These are phyloP conservation scores for Cyclopterus lumpus DNA, from an alignment of 2,797 vertebrate genomes.

Conservation along the genomic window DNA sequence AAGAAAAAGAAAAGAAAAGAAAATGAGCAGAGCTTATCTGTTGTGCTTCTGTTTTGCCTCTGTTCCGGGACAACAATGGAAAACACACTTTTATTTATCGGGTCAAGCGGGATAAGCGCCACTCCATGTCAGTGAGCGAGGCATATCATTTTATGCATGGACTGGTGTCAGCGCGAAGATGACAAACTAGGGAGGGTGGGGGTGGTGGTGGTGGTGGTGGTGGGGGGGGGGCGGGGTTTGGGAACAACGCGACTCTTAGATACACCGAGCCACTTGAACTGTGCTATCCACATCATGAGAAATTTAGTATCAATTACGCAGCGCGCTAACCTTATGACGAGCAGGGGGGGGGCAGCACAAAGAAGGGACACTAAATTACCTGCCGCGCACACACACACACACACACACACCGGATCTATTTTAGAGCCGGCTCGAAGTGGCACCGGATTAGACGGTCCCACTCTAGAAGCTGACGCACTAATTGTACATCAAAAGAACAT, in stretches of 20 bases:
- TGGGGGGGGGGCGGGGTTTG: too few relatives aligned
- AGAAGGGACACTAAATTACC: slow-evolving; percentile 77
- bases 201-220: too few relatives aligned
- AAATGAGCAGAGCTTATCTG: slow-evolving; percentile 70
- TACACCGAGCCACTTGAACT: slow-evolving; percentile 75
- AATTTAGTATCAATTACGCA: slow-evolving; percentile 83
- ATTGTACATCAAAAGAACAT: slow-evolving; percentile 72
- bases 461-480: slow-evolving; percentile 68
- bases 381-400: slow-evolving; percentile 67
- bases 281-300: slow-evolving; percentile 77
- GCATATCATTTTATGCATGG: slow-evolving; percentile 70
- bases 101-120: slow-evolving; percentile 62
- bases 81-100: slow-evolving; percentile 74
- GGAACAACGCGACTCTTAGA: slow-evolving; percentile 66
- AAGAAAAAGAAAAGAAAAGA: background rate
- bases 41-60: slow-evolving; percentile 49
- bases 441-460: slow-evolving; percentile 69
- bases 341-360: slow-evolving; percentile 60
- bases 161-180: slow-evolving; percentile 64
- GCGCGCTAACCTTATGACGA: slow-evolving; percentile 77
- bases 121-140: slow-evolving; percentile 72
- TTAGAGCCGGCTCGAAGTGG: slow-evolving; percentile 71
- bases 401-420: slow-evolving; percentile 74
- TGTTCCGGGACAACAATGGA: slow-evolving; percentile 67
- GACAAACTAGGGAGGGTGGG: slow-evolving; percentile 60